These are phyloP conservation scores for Drosophila anceps DNA, from an alignment of 2,888 invertebrate genomes.

Conservation along the genomic window DNA sequence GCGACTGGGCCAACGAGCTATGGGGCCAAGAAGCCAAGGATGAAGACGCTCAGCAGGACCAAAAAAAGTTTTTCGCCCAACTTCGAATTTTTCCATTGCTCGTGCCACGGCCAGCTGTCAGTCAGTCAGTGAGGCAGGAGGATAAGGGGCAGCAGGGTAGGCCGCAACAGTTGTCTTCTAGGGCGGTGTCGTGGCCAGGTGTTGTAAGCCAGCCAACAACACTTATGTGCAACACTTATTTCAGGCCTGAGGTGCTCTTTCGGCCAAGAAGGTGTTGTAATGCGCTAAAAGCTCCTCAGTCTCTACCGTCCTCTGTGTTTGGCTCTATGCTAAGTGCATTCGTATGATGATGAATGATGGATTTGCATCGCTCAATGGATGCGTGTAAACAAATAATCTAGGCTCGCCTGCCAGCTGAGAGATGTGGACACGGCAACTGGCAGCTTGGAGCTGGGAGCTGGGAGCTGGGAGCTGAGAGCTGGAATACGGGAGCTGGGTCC, in stretches of 20 bases:
- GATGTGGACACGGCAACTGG: neutral
- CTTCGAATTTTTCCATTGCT: conserved; percentile 33
- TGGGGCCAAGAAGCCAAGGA: conserved; percentile 26
- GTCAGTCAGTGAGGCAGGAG: conserved; percentile 16
- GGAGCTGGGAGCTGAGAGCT: neutral
- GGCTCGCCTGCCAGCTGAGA: conserved; percentile 35
- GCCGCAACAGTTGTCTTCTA: conserved; percentile 59
- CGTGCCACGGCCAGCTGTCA: conserved; percentile 55
- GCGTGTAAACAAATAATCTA: conserved; percentile 79
- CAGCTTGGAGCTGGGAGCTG: neutral
- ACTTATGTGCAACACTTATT: conserved; percentile 54
- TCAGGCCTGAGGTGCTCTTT: conserved; percentile 55
- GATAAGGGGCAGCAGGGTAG: neutral
- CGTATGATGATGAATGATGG: conserved; percentile 55
- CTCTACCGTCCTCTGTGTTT: neutral
- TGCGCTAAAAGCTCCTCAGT: conserved; percentile 48
- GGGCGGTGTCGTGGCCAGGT: conserved; percentile 37
- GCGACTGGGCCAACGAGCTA: neutral
- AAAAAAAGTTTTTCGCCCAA: conserved; percentile 45
- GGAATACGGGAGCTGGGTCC: neutral
- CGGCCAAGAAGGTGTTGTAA: conserved; percentile 69
- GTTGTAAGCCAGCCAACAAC: conserved; percentile 25
- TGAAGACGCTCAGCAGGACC: conserved; percentile 33
- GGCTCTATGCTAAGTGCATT: conserved; percentile 11
- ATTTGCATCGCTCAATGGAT: conserved; percentile 45